Conservation (phyloP, 1,140 invertebrate genomes). For the Nephila pilipes region DNA sequence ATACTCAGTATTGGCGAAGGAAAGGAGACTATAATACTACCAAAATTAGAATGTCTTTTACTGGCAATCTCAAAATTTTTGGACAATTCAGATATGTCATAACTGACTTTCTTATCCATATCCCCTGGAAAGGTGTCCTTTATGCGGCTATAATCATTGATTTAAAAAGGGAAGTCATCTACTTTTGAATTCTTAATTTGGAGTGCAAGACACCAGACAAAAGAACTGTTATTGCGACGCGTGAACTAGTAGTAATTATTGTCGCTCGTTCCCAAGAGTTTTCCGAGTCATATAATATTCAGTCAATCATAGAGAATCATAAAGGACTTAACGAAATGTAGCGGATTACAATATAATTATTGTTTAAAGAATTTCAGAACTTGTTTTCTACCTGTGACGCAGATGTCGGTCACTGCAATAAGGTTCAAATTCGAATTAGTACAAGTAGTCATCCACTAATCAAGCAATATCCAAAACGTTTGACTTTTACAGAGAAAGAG, state of each 20-base stretch:
- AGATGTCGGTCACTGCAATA: background rate
- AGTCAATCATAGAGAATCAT: background rate
- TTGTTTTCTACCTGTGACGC: too few relatives aligned
- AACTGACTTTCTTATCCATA: background rate
- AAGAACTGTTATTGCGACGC: background rate
- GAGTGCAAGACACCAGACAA: background rate
- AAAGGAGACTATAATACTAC: background rate
- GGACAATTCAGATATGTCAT: background rate
- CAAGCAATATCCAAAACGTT: background rate
- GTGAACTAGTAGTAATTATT: background rate
- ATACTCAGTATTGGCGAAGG: background rate
- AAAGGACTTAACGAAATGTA: background rate
- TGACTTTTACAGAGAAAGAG: background rate
- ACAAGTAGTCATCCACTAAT: background rate
- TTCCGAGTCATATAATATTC: background rate
- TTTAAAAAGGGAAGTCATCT: background rate
- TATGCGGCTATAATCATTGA: background rate
- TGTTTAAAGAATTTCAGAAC: background rate
- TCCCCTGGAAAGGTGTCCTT: background rate
- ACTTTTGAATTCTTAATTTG: background rate
- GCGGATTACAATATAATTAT: background rate
- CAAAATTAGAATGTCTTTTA: background rate
- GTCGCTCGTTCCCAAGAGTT: background rate
- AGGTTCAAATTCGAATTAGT: background rate
- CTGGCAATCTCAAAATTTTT: background rate